phyloP scores from a whole-genome alignment of 1,140 invertebrate species.

The Danaus plexippus region DNA sequence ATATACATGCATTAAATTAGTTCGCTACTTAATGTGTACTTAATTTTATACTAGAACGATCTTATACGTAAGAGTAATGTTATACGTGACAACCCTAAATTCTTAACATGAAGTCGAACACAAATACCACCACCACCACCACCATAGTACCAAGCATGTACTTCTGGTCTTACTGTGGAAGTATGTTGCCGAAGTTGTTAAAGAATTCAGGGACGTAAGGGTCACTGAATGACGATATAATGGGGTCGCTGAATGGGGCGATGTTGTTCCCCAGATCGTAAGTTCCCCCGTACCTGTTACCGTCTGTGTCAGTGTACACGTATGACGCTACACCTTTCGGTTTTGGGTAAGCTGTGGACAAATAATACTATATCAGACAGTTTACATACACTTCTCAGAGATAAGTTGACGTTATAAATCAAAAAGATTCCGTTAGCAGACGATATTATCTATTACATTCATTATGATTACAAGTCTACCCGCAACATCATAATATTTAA shows the following conservation, averaged over 20 bases:
- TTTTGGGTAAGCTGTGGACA: constrained; percentile 28
- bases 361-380: neutral
- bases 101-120: neutral
- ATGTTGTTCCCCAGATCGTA: constrained; percentile 35
- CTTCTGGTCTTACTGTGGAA: constrained; percentile 49
- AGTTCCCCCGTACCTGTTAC: constrained; percentile 61
- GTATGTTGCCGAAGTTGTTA: constrained; percentile 42
- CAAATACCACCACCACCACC: constrained; percentile 25
- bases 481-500: too few species aligned
- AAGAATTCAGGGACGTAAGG: constrained; percentile 42
- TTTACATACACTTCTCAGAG: too few species aligned
- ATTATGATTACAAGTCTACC: too few species aligned
- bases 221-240: constrained; percentile 24
- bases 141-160: constrained; percentile 38
- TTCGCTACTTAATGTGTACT: too few species aligned
- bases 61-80: too few species aligned
- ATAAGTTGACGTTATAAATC: too few species aligned
- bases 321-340: constrained; percentile 41
- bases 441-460: too few species aligned
- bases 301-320: constrained; percentile 49
- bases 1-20: too few species aligned
- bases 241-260: constrained; percentile 11
- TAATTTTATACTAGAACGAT: too few species aligned
- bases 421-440: too few species aligned
- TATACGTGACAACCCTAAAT: too few species aligned